These are phyloP conservation scores for Xiphophorus maculatus DNA, from an alignment of 2,113 vertebrate species.

Conservation along the genomic window DNA sequence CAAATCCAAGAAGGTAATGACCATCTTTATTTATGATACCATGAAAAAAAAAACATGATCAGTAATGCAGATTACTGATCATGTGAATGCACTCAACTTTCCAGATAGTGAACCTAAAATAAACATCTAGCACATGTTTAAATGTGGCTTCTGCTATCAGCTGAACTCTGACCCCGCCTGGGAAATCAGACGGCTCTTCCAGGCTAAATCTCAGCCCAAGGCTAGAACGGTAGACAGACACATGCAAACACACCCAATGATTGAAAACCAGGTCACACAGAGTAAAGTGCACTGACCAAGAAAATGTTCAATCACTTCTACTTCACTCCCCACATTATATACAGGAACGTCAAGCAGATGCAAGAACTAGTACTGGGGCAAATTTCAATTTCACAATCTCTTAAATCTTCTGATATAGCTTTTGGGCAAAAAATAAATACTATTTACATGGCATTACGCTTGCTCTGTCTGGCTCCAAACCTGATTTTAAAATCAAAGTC, in stretches of 20 bases:
- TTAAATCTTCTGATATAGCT: background rate
- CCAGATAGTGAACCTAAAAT: background rate
- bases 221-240: slow-evolving; percentile 44
- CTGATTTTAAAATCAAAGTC: background rate
- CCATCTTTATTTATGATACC: too few species aligned
- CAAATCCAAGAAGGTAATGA: background rate
- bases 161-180: slow-evolving; percentile 49
- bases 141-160: slow-evolving; percentile 54
- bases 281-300: slow-evolving; percentile 64
- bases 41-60: background rate
- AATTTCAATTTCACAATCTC: background rate
- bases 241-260: slow-evolving; percentile 11
- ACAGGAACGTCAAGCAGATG: slow-evolving; percentile 10
- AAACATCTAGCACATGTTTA: slow-evolving; percentile 2
- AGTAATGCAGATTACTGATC: background rate
- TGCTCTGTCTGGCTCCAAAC: background rate
- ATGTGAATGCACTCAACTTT: background rate
- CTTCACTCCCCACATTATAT: slow-evolving; percentile 33
- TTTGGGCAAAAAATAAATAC: background rate
- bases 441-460: slow-evolving; percentile 17
- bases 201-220: slow-evolving; percentile 57
- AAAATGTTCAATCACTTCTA: slow-evolving; percentile 54
- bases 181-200: slow-evolving; percentile 40
- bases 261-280: slow-evolving; percentile 58
- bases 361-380: background rate